phyloP scores from a whole-genome alignment of 2,113 vertebrate species.

The Peromyscus californicus region DNA sequence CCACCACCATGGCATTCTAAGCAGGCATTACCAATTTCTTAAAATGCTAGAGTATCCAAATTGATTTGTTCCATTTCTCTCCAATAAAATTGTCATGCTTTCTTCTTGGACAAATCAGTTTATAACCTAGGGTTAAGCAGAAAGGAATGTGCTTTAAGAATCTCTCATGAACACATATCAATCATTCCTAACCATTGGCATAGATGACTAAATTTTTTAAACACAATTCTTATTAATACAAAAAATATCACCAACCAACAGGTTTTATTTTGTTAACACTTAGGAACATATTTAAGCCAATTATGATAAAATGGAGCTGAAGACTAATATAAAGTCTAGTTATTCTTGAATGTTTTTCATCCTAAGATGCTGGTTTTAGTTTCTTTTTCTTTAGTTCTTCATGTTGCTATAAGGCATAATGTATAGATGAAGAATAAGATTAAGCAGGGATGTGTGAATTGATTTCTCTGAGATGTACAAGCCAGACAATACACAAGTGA shows the following conservation, averaged over 20 bases:
- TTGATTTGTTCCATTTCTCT: not conserved
- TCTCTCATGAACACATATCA: not conserved
- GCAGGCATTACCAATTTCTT: not conserved
- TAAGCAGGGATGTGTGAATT: not conserved
- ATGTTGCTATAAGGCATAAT: not conserved
- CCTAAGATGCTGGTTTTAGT: not conserved
- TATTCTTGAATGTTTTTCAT: constrained; percentile 4
- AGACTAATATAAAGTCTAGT: not conserved
- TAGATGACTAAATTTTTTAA: constrained; percentile 7
- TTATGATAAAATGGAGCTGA: not conserved
- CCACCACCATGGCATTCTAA: not conserved
- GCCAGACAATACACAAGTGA: not conserved
- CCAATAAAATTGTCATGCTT: constrained; percentile 4
- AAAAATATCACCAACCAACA: not conserved
- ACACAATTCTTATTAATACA: not conserved
- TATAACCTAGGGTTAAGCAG: not conserved
- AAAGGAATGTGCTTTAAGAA: constrained; percentile 23
- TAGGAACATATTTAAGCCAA: not conserved
- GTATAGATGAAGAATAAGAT: constrained; percentile 1
- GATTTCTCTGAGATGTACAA: not conserved
- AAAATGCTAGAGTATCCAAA: not conserved
- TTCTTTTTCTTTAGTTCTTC: not conserved
- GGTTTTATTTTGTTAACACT: not conserved
- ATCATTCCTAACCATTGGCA: not conserved
- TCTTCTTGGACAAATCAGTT: constrained; percentile 19